Conservation (phyloP, 2,113 vertebrate species). For the Lampris megalopsis region DNA sequence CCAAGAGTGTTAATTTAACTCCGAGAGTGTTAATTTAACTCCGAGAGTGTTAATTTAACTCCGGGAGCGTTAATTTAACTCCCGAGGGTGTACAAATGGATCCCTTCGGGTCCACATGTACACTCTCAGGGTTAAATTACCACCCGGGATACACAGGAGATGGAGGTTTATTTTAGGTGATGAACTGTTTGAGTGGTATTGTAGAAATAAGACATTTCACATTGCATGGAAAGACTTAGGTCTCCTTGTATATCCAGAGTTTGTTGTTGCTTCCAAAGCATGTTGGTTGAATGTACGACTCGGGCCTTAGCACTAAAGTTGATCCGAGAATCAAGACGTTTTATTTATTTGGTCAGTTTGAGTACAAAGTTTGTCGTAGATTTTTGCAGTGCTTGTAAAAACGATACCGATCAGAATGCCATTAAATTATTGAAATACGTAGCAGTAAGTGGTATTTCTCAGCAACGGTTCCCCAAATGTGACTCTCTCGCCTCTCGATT, state of each 20-base stretch:
- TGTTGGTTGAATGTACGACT: conserved; percentile 51
- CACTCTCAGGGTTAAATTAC: no score
- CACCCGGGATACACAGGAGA: neutral
- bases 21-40: no score
- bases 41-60: no score
- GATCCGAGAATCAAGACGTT: conserved; percentile 40
- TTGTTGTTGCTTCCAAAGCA: conserved; percentile 45
- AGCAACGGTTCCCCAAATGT: neutral
- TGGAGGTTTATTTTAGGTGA: conserved; percentile 24
- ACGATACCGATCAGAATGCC: conserved; percentile 61
- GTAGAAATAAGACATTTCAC: conserved; percentile 53
- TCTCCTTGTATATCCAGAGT: conserved; percentile 2
- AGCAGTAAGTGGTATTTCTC: conserved; percentile 21
- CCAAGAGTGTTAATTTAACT: no score
- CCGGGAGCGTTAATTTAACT: no score
- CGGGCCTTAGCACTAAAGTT: conserved; percentile 26
- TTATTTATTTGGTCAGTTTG: conserved; percentile 80
- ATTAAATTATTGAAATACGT: conserved; percentile 73
- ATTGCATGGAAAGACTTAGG: conserved; percentile 44
- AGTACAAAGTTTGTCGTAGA: conserved; percentile 61
- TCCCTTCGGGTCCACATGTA: no score
- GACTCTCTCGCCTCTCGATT: neutral
- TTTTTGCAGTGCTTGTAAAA: conserved; percentile 62
- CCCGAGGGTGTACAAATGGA: no score
- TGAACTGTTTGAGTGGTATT: conserved; percentile 37